Conservation (phyloP, 2,888 invertebrate genomes). For the Cryptus viduatorius region DNA sequence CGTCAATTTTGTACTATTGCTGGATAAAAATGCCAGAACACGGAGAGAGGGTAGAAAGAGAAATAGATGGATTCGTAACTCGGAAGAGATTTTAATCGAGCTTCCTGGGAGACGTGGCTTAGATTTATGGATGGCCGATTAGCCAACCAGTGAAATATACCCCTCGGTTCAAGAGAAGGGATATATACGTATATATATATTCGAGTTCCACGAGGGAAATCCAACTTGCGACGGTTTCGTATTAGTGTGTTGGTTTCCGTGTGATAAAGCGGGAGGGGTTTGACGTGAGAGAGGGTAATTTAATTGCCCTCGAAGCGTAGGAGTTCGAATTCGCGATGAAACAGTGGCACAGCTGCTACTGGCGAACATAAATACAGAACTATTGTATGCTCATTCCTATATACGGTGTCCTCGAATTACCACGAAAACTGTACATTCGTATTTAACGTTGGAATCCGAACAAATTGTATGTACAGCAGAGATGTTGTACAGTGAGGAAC, state of each 20-base stretch:
- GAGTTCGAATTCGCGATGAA: constrained; percentile 61
- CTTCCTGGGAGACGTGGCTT: constrained; percentile 49
- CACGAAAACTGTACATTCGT: background rate
- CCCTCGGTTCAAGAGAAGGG: constrained; percentile 31
- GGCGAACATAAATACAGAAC: constrained; percentile 60
- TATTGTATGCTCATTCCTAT: constrained; percentile 27
- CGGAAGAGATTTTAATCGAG: constrained; percentile 65
- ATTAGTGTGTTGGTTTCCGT: constrained; percentile 53
- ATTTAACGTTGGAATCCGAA: background rate
- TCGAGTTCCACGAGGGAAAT: constrained; percentile 48
- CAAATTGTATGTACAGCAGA: background rate
- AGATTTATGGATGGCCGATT: constrained; percentile 65
- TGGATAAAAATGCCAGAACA: background rate
- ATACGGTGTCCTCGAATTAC: background rate
- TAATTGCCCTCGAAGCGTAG: constrained; percentile 59
- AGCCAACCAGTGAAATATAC: constrained; percentile 55
- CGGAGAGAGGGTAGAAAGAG: constrained; percentile 18
- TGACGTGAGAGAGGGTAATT: constrained; percentile 60
- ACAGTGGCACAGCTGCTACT: constrained; percentile 61
- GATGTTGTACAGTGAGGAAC: background rate
- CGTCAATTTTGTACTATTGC: background rate
- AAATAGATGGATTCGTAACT: constrained; percentile 53
- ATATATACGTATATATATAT: constrained; percentile 33
- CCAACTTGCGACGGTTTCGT: constrained; percentile 59
- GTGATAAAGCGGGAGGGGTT: constrained; percentile 55